These are phyloP conservation scores for Anguilla japonica DNA, from an alignment of 2,113 vertebrate species.

Conservation along the genomic window DNA sequence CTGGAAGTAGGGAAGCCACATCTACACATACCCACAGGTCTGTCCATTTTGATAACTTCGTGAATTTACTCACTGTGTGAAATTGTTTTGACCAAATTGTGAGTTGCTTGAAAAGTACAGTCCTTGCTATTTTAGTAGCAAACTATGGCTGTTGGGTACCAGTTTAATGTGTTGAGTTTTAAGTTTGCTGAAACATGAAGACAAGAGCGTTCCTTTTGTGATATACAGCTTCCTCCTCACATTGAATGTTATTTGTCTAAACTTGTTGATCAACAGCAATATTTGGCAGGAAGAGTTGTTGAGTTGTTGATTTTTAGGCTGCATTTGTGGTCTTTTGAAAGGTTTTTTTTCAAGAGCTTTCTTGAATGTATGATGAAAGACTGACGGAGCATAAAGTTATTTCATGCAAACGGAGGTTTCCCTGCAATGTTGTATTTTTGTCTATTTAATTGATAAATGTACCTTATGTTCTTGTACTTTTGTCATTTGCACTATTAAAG, in stretches of 20 bases:
- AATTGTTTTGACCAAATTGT: constrained; percentile 6
- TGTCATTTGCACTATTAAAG: constrained; percentile 23
- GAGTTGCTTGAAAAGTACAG: not conserved
- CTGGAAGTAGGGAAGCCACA: not conserved
- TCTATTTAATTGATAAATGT: not conserved
- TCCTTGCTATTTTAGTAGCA: not conserved
- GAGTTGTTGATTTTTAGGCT: not conserved
- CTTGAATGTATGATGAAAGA: constrained; percentile 13
- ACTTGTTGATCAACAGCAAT: not conserved
- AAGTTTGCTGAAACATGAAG: not conserved
- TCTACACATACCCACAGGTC: not conserved
- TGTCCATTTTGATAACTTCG: not conserved
- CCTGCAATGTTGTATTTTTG: constrained; percentile 23
- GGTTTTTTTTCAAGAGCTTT: too few species aligned
- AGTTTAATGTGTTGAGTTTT: not conserved
- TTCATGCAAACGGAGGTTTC: not conserved
- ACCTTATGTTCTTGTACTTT: not conserved
- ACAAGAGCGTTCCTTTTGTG: not conserved
- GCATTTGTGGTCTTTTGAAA: not conserved
- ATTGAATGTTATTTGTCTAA: constrained; percentile 24
- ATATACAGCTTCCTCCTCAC: not conserved
- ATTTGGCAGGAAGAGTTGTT: not conserved
- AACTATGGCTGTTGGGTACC: not conserved
- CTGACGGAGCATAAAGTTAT: not conserved
- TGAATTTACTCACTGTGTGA: not conserved